Conservation (phyloP, 2,797 vertebrate species). For the Heteromormyrus szaboi region DNA sequence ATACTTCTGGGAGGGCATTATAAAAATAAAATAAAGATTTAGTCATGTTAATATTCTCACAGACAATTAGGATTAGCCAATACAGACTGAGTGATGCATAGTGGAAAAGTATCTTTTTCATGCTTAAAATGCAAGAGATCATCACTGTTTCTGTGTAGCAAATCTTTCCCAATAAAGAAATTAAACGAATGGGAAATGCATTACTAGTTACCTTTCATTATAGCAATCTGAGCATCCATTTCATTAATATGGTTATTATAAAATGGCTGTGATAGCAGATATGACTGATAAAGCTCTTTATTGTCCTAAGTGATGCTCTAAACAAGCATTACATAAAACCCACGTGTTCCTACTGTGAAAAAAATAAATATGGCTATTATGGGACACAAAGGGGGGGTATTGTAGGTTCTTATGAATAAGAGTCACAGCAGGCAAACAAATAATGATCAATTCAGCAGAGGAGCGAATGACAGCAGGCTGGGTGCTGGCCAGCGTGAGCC, state of each 20-base stretch:
- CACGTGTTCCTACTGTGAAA: conserved; percentile 1
- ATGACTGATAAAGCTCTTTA: background rate
- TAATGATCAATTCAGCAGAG: conserved; percentile 1
- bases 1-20: background rate
- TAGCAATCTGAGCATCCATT: background rate
- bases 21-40: background rate
- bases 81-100: background rate
- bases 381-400: background rate
- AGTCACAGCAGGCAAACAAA: conserved; percentile 17
- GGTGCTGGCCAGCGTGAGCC: background rate
- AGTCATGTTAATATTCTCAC: background rate
- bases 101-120: background rate
- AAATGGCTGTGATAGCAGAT: background rate
- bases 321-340: background rate
- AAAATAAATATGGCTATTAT: background rate
- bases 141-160: background rate
- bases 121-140: background rate
- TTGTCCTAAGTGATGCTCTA: background rate
- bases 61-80: background rate
- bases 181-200: background rate
- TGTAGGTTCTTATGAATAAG: conserved; percentile 20
- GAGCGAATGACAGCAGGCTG: background rate
- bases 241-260: background rate
- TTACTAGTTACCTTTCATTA: background rate
- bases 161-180: background rate